Evolutionary conservation across 37 sponge, comb jelly and placozoan genomes (phyloP).

Genomic region (Agelas oroides): DNA sequence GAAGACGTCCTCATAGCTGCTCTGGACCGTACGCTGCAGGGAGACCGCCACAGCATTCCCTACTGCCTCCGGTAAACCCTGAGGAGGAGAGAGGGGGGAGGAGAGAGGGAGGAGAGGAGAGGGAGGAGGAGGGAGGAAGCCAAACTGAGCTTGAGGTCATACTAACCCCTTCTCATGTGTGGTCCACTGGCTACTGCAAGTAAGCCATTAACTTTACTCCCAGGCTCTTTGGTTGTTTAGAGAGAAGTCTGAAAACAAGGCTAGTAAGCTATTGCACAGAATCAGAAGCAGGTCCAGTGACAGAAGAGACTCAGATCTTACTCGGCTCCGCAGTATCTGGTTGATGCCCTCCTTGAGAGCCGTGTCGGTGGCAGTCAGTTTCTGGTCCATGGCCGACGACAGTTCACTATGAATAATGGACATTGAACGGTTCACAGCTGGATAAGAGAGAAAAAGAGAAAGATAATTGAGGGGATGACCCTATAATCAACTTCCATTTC

Average conservation of each 20-base stretch:
- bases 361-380: conserved; percentile 39
- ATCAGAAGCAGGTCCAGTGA: too few relatives aligned
- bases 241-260: too few relatives aligned
- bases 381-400: conserved; percentile 7
- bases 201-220: too few relatives aligned
- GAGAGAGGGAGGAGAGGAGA: not conserved
- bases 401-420: conserved; percentile 23
- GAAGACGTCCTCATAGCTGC: conserved; percentile 49
- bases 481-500: too few relatives aligned
- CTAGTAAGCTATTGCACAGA: too few relatives aligned
- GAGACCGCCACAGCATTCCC: conserved; percentile 27
- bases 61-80: conserved; percentile 65
- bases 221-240: too few relatives aligned
- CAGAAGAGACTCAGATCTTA: not conserved
- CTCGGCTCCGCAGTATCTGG: conserved; percentile 31
- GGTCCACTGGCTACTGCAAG: too few relatives aligned
- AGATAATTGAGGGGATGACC: not conserved
- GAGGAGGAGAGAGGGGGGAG: not conserved
- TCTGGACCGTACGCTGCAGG: conserved; percentile 35
- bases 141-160: not conserved
- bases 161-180: not conserved
- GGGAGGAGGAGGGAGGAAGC: not conserved
- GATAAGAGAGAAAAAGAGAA: not conserved
- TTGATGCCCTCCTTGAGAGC: conserved; percentile 36
- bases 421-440: conserved; percentile 49